phyloP scores from a whole-genome alignment of 2,797 vertebrate species.

The Borostomias antarcticus region DNA sequence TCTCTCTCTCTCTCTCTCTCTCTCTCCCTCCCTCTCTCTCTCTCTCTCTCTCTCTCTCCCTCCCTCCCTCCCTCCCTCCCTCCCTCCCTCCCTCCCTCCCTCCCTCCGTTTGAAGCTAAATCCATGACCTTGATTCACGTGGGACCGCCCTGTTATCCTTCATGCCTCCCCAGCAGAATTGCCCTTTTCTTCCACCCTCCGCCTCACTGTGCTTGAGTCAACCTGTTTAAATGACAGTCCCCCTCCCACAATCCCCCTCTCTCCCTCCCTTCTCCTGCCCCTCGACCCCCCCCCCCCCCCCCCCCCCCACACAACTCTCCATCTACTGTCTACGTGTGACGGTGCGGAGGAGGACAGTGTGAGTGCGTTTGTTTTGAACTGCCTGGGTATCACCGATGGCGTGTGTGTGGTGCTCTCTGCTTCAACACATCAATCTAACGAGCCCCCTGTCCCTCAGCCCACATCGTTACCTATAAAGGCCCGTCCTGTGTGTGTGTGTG shows the following conservation, averaged over 20 bases:
- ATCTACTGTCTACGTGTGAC: constrained; percentile 1
- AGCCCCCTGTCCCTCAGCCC: neutral
- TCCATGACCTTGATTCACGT: constrained; percentile 73
- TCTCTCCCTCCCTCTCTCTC: no score
- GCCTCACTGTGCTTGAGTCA: constrained; percentile 62
- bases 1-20: constrained; percentile 21
- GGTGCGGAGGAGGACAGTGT: no score
- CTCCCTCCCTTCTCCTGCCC: constrained; percentile 23
- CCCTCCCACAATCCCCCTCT: constrained; percentile 18
- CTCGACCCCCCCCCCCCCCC: constrained; percentile 15
- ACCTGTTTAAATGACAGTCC: constrained; percentile 47
- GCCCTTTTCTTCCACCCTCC: constrained; percentile 72
- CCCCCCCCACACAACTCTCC: neutral
- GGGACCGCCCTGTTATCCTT: constrained; percentile 66
- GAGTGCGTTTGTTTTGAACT: no score
- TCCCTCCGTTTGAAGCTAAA: constrained; percentile 63
- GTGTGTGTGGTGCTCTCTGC: no score
- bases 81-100: constrained; percentile 16
- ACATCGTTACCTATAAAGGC: neutral
- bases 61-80: no score
- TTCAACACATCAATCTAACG: no score
- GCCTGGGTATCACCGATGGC: no score
- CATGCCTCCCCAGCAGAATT: constrained; percentile 69
- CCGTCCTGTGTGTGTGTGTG: no score
- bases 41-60: neutral